Base-by-base conservation (phyloP, 1,140 invertebrate species). In the Steinernema feltiae region DNA sequence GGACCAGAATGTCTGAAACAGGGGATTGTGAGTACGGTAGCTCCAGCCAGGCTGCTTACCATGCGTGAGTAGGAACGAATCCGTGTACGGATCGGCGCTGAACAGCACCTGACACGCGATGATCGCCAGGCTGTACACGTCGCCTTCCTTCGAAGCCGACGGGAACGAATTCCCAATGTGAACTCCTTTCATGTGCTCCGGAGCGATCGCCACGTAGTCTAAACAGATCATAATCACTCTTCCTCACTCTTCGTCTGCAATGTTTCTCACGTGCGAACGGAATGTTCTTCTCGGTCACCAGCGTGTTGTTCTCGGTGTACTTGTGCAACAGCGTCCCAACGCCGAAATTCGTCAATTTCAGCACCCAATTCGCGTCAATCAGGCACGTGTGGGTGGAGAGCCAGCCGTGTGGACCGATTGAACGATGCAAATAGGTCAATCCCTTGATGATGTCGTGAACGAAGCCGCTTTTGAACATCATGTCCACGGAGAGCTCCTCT, bases 391-490 rank as follows among this genome's bases (percentile, higher is more conserved):
- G 53, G 7, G 53, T 63, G 24, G 53, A 63, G 53, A 63, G 53
- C 53, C 53, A 63, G 12, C 53, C 53, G 53, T 63, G 53, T 3
- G 53, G 53, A 21, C 12, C 53, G 15, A 63, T 27, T 3, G 53
- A 17, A 3, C 24, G 12, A 27, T 63, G 53, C 2, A 63, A 21
- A 21, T 63, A 63, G 53, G 53, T 63, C 7, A 63, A 21, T 15
- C 53, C 53, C 24, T 63, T 63, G 53, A 63, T 63, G 53, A 63
- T 63, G 53, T 63, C 53, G 24, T 63, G 53, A 27, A 63, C 24
- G 53, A 63, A 63, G 7, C 53, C 53, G 24, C 53, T 63, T 27
- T 63, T 63, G 53, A 63, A 63, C 53, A 63, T 63, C 53, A 63
- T 63, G 24, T 63, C 53, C 53, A 63, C 53, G 24, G 12, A 17